Percentiles rank a stretch among this genome's conserved stretches.
Evolutionary conservation across 2,888 invertebrate genomes (phyloP).

Genomic region (Epirrhoe tristata): DNA sequence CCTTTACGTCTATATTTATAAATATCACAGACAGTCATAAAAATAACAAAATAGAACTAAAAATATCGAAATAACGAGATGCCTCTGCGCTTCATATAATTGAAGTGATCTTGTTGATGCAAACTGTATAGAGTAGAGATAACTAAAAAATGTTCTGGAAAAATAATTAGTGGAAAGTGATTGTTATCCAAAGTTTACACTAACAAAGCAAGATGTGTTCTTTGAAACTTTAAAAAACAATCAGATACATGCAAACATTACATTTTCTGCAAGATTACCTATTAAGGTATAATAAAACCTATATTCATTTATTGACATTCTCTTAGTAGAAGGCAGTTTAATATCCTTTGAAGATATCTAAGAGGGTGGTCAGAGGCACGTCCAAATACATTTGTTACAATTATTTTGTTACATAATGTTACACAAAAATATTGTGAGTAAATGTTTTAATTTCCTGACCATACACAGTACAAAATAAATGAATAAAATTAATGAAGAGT

Average conservation of each 20-base stretch:
- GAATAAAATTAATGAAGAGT: constrained; percentile 32
- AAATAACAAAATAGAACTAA: constrained; percentile 11
- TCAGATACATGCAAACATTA: no score
- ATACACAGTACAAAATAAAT: constrained; percentile 17
- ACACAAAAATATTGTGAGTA: neutral
- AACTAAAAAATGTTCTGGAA: neutral
- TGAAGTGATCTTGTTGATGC: constrained; percentile 19
- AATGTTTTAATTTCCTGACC: constrained; percentile 3
- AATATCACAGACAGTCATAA: neutral
- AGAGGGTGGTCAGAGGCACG: no score
- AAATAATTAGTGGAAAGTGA: neutral
- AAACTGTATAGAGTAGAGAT: constrained; percentile 12
- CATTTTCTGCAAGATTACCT: no score
- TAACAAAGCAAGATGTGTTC: no score
- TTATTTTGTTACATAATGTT: no score
- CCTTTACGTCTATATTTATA: no score
- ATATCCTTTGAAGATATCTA: no score
- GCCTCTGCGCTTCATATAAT: constrained; percentile 21
- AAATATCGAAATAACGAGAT: constrained; percentile 29
- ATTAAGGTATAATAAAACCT: no score
- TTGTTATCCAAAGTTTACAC: neutral
- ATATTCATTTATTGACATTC: no score
- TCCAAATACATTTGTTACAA: no score
- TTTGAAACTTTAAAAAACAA: no score
- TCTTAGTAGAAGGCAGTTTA: no score